These are phyloP conservation scores for Agapetus fuscipes DNA, from an alignment of 2,888 invertebrate species.

Conservation along the genomic window DNA sequence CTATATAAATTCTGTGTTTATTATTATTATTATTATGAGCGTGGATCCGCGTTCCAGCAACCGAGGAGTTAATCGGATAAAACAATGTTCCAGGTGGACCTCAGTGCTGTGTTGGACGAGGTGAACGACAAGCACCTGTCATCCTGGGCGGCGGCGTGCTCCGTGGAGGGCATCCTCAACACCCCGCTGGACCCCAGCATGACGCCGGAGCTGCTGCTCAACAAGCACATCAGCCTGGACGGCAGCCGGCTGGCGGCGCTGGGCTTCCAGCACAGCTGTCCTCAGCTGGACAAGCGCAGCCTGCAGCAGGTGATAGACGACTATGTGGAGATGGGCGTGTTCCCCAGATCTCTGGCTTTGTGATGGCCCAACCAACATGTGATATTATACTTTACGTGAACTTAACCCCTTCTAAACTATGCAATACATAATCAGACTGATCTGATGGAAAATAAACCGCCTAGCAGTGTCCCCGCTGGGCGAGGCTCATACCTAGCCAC, in stretches of 20 bases:
- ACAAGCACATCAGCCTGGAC: conserved; percentile 70
- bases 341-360: conserved; percentile 61
- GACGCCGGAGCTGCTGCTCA: conserved; percentile 70
- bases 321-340: conserved; percentile 71
- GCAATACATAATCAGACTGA: too few relatives aligned
- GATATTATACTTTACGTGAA: conserved; percentile 2
- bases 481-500: too few relatives aligned
- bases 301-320: conserved; percentile 64
- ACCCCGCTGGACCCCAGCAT: conserved; percentile 85
- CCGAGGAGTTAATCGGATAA: too few relatives aligned
- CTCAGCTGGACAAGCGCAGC: too few relatives aligned
- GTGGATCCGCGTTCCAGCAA: too few relatives aligned
- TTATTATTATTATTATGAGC: too few relatives aligned
- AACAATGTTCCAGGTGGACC: conserved; percentile 62
- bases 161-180: conserved; percentile 62
- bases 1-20: too few relatives aligned
- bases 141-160: conserved; percentile 85
- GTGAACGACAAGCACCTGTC: conserved; percentile 89
- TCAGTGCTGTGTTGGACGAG: conserved; percentile 73
- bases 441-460: too few relatives aligned
- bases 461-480: too few relatives aligned
- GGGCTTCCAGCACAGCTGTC: conserved; percentile 51
- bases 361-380: conserved; percentile 31
- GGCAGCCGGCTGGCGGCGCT: conserved; percentile 51
- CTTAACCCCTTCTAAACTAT: too few relatives aligned